These are phyloP conservation scores for Catocala fraxini DNA, from an alignment of 2,888 invertebrate genomes.

Conservation along the genomic window DNA sequence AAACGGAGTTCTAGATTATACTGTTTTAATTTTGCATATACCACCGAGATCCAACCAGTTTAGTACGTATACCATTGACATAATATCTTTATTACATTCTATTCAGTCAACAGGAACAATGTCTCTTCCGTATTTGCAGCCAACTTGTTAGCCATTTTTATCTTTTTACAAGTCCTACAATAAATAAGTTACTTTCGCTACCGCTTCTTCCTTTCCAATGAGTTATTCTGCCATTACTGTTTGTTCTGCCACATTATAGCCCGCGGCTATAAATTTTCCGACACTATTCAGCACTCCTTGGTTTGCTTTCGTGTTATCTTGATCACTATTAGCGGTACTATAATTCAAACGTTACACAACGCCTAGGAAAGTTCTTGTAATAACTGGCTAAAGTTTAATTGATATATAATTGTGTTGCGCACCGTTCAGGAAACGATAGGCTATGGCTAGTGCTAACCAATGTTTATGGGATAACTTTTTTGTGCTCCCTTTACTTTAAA, in stretches of 20 bases:
- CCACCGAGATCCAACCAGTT: too few relatives aligned
- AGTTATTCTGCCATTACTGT: slow-evolving; percentile 54
- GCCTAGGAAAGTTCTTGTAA: slow-evolving; percentile 51
- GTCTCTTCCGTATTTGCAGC: too few relatives aligned
- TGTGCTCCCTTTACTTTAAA: too few relatives aligned
- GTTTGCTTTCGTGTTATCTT: slow-evolving; percentile 61
- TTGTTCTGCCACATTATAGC: slow-evolving; percentile 50
- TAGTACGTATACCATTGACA: too few relatives aligned
- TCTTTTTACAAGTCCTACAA: neutral
- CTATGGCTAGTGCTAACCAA: neutral
- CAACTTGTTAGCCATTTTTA: neutral
- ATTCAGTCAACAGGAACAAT: too few relatives aligned
- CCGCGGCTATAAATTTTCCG: slow-evolving; percentile 62
- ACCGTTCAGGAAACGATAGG: slow-evolving; percentile 44
- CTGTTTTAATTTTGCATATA: too few relatives aligned
- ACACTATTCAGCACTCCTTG: slow-evolving; percentile 55
- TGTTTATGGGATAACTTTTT: neutral
- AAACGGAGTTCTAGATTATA: too few relatives aligned
- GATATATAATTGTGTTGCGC: slow-evolving; percentile 54
- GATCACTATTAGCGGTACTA: slow-evolving; percentile 66
- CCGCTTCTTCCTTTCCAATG: slow-evolving; percentile 42
- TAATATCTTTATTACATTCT: too few relatives aligned
- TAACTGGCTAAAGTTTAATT: slow-evolving; percentile 56
- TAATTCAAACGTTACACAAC: slow-evolving; percentile 71
- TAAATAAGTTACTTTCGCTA: slow-evolving; percentile 18